Conservation (phyloP, 2,797 vertebrate genomes). For the Neosilurus mollespiculum region DNA sequence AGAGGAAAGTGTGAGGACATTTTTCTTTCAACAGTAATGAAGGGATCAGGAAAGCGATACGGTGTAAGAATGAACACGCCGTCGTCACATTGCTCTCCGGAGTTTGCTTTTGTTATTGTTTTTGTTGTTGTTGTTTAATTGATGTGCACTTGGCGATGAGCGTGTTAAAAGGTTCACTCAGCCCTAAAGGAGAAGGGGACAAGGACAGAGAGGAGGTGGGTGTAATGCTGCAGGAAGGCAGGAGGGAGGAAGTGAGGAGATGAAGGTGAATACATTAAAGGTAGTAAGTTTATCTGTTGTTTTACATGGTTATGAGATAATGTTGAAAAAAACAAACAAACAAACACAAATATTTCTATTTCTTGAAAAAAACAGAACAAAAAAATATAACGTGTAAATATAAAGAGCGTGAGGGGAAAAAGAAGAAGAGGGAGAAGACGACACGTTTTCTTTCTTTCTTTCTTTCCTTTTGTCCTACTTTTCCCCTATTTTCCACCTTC, state of each 20-base stretch:
- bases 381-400: too few species aligned
- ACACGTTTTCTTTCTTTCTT: neutral
- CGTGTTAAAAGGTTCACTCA: neutral
- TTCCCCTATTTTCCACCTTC: neutral
- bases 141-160: neutral
- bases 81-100: slow-evolving; percentile 11
- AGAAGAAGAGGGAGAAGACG: too few species aligned
- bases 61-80: slow-evolving; percentile 11
- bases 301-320: neutral
- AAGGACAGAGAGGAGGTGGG: slow-evolving; percentile 1
- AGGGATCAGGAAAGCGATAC: neutral
- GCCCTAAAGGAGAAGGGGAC: slow-evolving; percentile 6
- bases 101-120: neutral
- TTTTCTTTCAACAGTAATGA: neutral
- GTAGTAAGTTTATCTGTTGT: neutral
- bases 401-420: too few species aligned
- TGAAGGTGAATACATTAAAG: neutral
- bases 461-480: neutral
- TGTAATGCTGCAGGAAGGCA: neutral
- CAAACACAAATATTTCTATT: neutral
- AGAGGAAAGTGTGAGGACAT: neutral
- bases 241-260: neutral
- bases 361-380: too few species aligned
- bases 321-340: neutral
- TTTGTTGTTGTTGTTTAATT: neutral